A percentile compares a stretch with the other conserved stretches of the same genome.
Evolutionary conservation across 2,113 vertebrate species (phyloP).

Genomic region (Crotalus horridus): DNA sequence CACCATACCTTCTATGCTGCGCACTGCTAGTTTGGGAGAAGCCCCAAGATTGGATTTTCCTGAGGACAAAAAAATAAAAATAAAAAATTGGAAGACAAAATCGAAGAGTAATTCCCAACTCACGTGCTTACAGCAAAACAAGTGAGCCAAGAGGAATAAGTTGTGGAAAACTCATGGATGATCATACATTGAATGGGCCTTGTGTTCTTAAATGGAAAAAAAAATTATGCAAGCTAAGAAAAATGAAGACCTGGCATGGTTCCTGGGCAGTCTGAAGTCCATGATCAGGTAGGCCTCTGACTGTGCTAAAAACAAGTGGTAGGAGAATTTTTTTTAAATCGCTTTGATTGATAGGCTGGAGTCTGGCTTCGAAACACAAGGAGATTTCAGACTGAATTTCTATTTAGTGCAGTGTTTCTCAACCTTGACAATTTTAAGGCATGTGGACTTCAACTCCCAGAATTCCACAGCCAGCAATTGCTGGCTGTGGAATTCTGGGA

Average conservation of each 20-base stretch:
- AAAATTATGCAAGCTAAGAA: not conserved
- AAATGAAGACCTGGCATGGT: not conserved
- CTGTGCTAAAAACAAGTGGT: not conserved
- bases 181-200: not conserved
- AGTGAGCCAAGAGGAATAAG: not conserved
- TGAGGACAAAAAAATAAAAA: conserved; percentile 27
- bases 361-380: not conserved
- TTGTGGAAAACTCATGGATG: not conserved
- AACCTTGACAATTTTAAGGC: too few relatives aligned
- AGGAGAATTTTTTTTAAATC: not conserved
- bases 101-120: not conserved
- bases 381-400: not conserved
- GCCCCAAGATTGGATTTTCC: conserved; percentile 77
- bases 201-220: not conserved
- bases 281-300: not conserved
- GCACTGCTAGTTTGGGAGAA: conserved; percentile 53
- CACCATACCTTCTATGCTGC: conserved; percentile 64
- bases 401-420: too few relatives aligned
- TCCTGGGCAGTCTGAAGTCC: not conserved
- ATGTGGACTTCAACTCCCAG: too few relatives aligned
- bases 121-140: not conserved
- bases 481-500: too few relatives aligned
- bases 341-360: not conserved
- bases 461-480: too few relatives aligned
- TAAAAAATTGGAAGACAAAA: not conserved